Base-by-base conservation (phyloP, 2,888 invertebrate genomes). In the Danaus chrysippus region DNA sequence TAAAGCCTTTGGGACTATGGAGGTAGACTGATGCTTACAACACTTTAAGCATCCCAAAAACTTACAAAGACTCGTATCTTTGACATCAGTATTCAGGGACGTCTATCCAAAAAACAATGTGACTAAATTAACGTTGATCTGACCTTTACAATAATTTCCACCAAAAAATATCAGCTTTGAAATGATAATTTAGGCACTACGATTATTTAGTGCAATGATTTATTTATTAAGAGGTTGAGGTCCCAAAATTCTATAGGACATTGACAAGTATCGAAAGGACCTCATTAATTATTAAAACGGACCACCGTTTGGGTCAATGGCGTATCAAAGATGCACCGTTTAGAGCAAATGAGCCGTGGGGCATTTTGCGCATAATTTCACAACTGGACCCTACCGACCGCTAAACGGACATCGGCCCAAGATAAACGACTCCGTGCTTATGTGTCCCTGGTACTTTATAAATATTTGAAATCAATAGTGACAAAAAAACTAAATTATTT, bases 291-390 rank as follows among this genome's bases (percentile, higher is more conserved):
- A 83, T 82, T 85, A 81, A 84, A 83, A 81, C 73, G 76, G 73
- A 71, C 73, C 74, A 79, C 79, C 83, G 64, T 53, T 55, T 54
- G 59, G 81, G 83, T 84, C 83, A 83, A 82, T 79, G 78, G 78
- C 77, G 79, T 80, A 81, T 78, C 78, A 77, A 78, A 79, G 83
- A 82, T 79, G 83, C 80, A 78, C 73, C 82, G 80, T 82, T 84
- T 82, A 84, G 74, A 78, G 78, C 78, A 84, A 89, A 88, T 84
- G 88, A 86, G 81, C 82, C 87, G 83, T 83, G 77, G 82, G 82
- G 77, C 75, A 84, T 88, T 84, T 87, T 72, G 78, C 87, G 87
- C 83, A 81, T 87, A 87, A 89, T 87, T 86, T 82, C 76, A 79
- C 81, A 76, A 72, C 71, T 73, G 71, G 73, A 73, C 73, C 73